Conservation (phyloP, 2,888 invertebrate genomes). For the Thumatha senex region DNA sequence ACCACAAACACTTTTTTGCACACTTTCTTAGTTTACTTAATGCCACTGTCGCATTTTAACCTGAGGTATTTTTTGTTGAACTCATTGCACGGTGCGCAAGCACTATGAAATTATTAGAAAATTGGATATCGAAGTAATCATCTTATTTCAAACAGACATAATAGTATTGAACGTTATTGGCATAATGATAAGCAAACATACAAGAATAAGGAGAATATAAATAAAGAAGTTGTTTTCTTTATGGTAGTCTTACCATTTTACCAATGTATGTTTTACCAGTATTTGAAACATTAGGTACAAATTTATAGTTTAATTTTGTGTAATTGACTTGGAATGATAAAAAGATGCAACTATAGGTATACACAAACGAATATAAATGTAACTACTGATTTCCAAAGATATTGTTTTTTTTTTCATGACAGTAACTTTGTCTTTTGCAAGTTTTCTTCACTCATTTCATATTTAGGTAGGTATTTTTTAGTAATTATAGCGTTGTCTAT, state of each 20-base stretch:
- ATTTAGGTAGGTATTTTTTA: too few relatives aligned
- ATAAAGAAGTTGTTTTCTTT: conserved; percentile 3
- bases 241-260: too few relatives aligned
- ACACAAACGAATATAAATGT: conserved; percentile 22
- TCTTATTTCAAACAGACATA: conserved; percentile 17
- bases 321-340: conserved; percentile 32
- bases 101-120: conserved; percentile 29
- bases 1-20: conserved; percentile 51
- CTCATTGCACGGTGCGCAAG: conserved; percentile 26
- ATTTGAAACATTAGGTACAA: conserved; percentile 5
- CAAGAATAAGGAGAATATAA: neutral
- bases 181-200: neutral
- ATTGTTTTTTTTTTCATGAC: too few relatives aligned
- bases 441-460: too few relatives aligned
- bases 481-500: conserved; percentile 18
- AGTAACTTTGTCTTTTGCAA: too few relatives aligned
- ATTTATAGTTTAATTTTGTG: conserved; percentile 8
- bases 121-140: conserved; percentile 9
- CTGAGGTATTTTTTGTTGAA: conserved; percentile 40
- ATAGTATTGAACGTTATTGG: neutral
- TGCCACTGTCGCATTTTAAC: conserved; percentile 36
- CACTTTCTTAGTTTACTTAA: conserved; percentile 54
- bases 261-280: conserved; percentile 4
- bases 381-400: too few relatives aligned
- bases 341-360: conserved; percentile 13